These are phyloP conservation scores for Mus pahari DNA, from an alignment of 2,113 vertebrate genomes.

Conservation along the genomic window DNA sequence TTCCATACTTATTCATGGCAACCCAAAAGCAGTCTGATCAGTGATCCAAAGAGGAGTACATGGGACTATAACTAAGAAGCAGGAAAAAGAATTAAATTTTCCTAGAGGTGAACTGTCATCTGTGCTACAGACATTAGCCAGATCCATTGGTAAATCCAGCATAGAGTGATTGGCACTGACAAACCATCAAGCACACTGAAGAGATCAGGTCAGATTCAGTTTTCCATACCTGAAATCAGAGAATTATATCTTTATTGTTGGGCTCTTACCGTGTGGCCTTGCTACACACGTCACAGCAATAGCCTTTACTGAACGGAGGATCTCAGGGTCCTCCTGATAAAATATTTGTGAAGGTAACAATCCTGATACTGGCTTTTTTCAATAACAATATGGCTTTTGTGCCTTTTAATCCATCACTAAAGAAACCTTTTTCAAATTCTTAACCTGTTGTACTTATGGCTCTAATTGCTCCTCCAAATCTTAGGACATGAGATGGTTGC, in stretches of 20 bases:
- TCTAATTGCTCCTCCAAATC: not conserved
- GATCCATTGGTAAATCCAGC: not conserved
- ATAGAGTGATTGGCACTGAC: not conserved
- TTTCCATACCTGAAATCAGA: not conserved
- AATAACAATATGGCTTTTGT: not conserved
- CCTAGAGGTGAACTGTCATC: not conserved
- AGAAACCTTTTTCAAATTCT: not conserved
- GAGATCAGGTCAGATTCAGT: not conserved
- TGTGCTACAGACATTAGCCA: not conserved
- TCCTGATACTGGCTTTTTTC: not conserved
- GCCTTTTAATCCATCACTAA: not conserved
- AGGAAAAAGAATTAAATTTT: not conserved
- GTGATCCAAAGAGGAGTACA: not conserved
- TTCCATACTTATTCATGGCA: not conserved
- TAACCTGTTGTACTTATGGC: not conserved
- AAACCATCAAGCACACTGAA: not conserved
- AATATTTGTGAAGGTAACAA: not conserved
- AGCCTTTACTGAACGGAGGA: not conserved
- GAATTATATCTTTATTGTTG: not conserved
- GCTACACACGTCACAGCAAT: not conserved
- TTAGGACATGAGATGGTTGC: not conserved
- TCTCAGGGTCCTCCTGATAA: not conserved
- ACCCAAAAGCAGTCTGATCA: not conserved
- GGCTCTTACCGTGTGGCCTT: not conserved
- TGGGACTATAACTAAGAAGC: not conserved